Percentiles rank a stretch among this genome's conserved stretches.
phyloP scores from a whole-genome alignment of 2,113 vertebrate genomes.

The Tinamus guttatus region DNA sequence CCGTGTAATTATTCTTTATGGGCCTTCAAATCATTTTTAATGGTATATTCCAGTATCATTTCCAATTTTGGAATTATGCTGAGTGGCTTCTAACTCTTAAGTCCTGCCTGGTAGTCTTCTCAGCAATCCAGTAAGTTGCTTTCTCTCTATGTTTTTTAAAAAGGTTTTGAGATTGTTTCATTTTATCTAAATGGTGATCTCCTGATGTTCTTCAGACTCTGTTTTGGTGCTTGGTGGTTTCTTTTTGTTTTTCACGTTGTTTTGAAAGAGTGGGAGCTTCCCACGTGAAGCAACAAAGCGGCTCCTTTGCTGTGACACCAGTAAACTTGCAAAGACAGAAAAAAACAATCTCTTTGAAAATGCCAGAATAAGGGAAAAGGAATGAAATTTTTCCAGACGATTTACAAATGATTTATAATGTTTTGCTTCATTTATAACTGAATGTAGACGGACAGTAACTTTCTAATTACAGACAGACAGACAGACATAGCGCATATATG shows the following conservation, averaged over 20 bases:
- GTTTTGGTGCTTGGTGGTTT: not conserved
- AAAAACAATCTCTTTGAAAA: not conserved
- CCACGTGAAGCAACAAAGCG: no score
- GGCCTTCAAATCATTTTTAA: not conserved
- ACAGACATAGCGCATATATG: no score
- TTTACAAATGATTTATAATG: not conserved
- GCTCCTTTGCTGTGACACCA: not conserved
- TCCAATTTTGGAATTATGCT: not conserved
- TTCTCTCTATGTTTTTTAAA: not conserved
- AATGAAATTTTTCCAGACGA: not conserved
- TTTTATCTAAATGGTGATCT: not conserved
- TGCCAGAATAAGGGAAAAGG: not conserved
- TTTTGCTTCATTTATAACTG: not conserved
- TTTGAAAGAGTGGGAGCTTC: not conserved
- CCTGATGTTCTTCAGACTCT: not conserved
- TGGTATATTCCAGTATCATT: not conserved
- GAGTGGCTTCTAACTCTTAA: not conserved
- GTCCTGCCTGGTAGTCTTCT: not conserved
- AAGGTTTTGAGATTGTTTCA: not conserved
- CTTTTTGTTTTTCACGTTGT: not conserved
- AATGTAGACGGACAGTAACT: not conserved
- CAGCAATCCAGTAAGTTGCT: not conserved
- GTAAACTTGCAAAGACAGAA: not conserved
- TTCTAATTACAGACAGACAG: not conserved
- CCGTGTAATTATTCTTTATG: not conserved